phyloP scores from a whole-genome alignment of 2,888 invertebrate species.

The Choristoneura rosaceana region DNA sequence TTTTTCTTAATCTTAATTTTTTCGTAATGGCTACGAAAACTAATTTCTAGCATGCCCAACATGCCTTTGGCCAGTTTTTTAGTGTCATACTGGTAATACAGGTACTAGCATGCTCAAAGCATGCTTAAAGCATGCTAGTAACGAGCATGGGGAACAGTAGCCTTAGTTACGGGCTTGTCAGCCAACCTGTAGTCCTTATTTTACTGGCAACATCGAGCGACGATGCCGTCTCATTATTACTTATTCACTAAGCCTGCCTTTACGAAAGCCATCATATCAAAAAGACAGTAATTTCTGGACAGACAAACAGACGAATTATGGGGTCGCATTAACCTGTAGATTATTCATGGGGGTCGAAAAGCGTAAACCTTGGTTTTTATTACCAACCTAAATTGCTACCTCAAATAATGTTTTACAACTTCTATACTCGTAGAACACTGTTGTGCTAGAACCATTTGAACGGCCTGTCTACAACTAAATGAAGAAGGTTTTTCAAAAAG shows the following conservation, averaged over 20 bases:
- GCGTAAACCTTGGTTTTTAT: conserved; percentile 6
- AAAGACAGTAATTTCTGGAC: conserved; percentile 7
- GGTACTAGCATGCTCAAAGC: too few relatives aligned
- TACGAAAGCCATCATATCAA: conserved; percentile 17
- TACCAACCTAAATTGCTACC: neutral
- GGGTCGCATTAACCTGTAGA: conserved; percentile 4
- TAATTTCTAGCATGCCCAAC: too few relatives aligned
- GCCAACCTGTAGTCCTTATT: too few relatives aligned
- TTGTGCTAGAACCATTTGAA: neutral
- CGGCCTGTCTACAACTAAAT: neutral
- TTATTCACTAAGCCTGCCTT: neutral
- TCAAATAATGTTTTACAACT: neutral
- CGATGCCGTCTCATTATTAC: neutral
- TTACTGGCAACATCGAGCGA: neutral
- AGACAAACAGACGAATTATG: conserved; percentile 18
- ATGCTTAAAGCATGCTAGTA: too few relatives aligned
- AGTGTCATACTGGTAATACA: too few relatives aligned
- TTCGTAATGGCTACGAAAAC: too few relatives aligned
- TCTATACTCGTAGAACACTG: too few relatives aligned
- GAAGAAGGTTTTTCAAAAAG: too few relatives aligned
- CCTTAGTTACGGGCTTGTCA: too few relatives aligned
- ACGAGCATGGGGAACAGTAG: too few relatives aligned
- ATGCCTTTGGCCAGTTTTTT: too few relatives aligned
- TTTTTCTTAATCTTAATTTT: too few relatives aligned
- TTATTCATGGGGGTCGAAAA: conserved; percentile 12